Evolutionary conservation across 2,113 vertebrate genomes (phyloP).

Genomic region (Apistogramma diplotaenia): DNA sequence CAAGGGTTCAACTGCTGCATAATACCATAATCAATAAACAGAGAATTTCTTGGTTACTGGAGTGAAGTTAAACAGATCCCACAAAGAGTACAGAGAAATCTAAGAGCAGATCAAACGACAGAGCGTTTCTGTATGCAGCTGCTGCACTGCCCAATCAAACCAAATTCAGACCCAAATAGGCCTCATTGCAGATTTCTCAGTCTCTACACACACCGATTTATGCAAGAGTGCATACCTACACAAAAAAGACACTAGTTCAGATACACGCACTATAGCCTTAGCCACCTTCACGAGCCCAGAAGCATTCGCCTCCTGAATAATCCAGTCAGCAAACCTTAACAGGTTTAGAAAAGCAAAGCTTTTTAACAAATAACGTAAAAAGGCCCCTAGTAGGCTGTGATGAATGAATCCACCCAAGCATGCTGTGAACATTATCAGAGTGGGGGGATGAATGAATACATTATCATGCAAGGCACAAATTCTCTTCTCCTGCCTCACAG

Average conservation of each 20-base stretch:
- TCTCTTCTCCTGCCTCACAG: slow-evolving; percentile 63
- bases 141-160: slow-evolving; percentile 41
- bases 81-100: slow-evolving; percentile 16
- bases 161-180: slow-evolving; percentile 32
- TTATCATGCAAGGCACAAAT: slow-evolving; percentile 66
- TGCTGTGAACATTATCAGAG: slow-evolving; percentile 68
- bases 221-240: slow-evolving; percentile 3
- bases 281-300: slow-evolving; percentile 16
- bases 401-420: slow-evolving; percentile 68
- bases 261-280: background rate
- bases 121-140: slow-evolving; percentile 26
- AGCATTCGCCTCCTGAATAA: slow-evolving; percentile 39
- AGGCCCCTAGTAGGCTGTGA: slow-evolving; percentile 57
- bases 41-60: slow-evolving; percentile 30
- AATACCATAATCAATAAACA: slow-evolving; percentile 51
- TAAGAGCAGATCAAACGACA: slow-evolving; percentile 36
- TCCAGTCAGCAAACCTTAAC: slow-evolving; percentile 50
- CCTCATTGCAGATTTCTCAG: slow-evolving; percentile 19
- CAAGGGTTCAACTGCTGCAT: slow-evolving; percentile 41
- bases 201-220: slow-evolving; percentile 6
- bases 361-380: slow-evolving; percentile 63
- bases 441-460: slow-evolving; percentile 62
- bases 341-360: slow-evolving; percentile 51
- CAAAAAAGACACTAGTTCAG: slow-evolving; percentile 17
- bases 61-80: slow-evolving; percentile 43